Percentiles rank a stretch among this genome's conserved stretches.
Evolutionary conservation across 2,888 invertebrate species (phyloP).

Genomic region (Andricus quercusramuli): DNA sequence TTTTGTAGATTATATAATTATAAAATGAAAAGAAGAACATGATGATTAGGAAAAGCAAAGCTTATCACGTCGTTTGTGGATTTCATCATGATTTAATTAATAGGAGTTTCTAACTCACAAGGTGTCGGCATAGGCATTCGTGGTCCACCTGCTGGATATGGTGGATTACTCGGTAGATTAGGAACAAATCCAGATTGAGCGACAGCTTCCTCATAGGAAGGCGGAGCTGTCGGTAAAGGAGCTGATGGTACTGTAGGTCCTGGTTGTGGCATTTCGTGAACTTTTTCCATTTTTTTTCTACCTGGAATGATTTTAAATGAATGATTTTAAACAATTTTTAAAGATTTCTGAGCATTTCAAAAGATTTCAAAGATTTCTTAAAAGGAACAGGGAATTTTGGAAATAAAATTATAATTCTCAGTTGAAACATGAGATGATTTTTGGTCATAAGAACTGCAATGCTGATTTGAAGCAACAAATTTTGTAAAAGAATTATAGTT

Average conservation of each 20-base stretch:
- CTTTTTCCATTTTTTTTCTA: slow-evolving; percentile 57
- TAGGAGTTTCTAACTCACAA: slow-evolving; percentile 56
- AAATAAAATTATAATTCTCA: too few species aligned
- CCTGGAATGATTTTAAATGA: slow-evolving; percentile 37
- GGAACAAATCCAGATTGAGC: slow-evolving; percentile 56
- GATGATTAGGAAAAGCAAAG: background rate
- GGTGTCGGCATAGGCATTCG: slow-evolving; percentile 61
- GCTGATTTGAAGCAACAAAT: too few species aligned
- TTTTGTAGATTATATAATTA: too few species aligned
- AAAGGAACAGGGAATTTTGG: too few species aligned
- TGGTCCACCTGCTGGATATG: slow-evolving; percentile 59
- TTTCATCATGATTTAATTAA: slow-evolving; percentile 15
- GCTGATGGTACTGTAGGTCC: slow-evolving; percentile 53
- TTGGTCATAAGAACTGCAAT: too few species aligned
- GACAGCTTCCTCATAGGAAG: slow-evolving; percentile 73
- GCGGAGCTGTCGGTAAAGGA: slow-evolving; percentile 69
- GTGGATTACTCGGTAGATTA: slow-evolving; percentile 52
- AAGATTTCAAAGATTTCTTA: too few species aligned
- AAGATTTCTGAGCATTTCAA: too few species aligned
- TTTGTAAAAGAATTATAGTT: too few species aligned
- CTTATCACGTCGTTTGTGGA: background rate
- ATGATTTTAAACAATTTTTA: too few species aligned
- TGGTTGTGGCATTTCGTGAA: slow-evolving; percentile 34
- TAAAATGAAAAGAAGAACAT: background rate
- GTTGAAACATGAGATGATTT: too few species aligned